phyloP scores from a whole-genome alignment of 2,797 vertebrate genomes.

The Glyptemys insculpta region DNA sequence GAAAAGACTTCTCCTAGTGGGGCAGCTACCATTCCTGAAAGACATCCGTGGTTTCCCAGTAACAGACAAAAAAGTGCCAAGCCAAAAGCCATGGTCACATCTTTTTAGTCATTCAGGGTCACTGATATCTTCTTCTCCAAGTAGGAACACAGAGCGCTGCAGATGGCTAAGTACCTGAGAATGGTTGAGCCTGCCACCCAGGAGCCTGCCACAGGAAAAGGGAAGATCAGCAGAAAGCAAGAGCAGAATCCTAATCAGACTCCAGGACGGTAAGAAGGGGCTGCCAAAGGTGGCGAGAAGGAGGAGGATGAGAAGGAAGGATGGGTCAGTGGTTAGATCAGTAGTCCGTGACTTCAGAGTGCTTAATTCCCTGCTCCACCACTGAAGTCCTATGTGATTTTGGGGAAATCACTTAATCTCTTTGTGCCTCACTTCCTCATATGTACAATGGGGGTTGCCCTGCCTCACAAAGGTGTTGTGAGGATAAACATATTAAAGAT shows the following conservation, averaged over 20 bases:
- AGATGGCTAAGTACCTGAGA: too few relatives aligned
- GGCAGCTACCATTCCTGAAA: fast-evolving
- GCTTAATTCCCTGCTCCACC: fast-evolving
- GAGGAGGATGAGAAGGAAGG: background rate
- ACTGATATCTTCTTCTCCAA: fast-evolving
- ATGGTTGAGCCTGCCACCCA: too few relatives aligned
- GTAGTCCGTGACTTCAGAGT: background rate
- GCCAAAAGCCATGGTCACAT: fast-evolving
- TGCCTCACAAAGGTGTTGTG: background rate
- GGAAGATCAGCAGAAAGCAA: background rate
- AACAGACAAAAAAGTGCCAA: background rate
- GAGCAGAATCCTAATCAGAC: too few relatives aligned
- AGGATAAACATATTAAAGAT: background rate
- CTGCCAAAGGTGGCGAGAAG: background rate
- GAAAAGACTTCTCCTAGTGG: background rate
- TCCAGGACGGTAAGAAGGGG: too few relatives aligned
- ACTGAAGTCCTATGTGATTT: fast-evolving
- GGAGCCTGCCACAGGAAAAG: background rate
- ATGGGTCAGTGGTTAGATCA: fast-evolving
- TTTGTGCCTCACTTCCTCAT: background rate
- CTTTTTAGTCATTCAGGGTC: fast-evolving
- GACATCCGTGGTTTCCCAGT: background rate
- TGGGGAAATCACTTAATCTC: fast-evolving
- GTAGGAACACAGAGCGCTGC: too few relatives aligned
- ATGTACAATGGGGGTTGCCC: background rate